Conservation (phyloP, 2,113 vertebrate species). For the Pelmatolapia mariae region DNA sequence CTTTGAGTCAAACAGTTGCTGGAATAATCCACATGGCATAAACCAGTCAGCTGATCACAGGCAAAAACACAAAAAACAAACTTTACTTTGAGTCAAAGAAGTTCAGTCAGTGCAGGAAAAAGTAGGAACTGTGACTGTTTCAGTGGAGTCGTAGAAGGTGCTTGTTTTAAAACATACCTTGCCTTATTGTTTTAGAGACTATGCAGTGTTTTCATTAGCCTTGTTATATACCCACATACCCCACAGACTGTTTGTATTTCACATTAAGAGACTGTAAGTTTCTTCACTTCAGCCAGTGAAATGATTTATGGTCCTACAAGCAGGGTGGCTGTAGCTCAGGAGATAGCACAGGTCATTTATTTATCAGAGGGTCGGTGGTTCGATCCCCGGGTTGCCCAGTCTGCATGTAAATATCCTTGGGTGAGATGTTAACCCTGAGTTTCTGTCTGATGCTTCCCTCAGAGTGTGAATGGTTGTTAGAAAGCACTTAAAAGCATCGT, state of each 20-base stretch:
- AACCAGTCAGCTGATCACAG: neutral
- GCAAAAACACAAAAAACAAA: neutral
- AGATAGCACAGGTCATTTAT: neutral
- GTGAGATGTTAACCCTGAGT: neutral
- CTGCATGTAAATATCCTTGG: neutral
- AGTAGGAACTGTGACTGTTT: neutral
- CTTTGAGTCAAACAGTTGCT: neutral
- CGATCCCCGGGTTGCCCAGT: rapidly evolving
- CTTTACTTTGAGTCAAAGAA: neutral
- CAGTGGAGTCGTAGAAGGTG: neutral
- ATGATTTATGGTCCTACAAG: neutral
- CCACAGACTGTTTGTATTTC: neutral
- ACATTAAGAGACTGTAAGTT: neutral
- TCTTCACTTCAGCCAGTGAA: neutral
- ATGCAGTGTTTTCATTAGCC: neutral
- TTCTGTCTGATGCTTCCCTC: neutral
- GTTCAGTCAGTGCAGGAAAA: neutral
- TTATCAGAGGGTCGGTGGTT: neutral
- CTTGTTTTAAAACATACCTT: neutral
- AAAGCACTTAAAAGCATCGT: neutral
- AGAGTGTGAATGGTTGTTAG: neutral
- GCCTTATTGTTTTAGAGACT: neutral
- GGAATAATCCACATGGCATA: neutral
- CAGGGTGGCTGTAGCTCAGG: neutral
- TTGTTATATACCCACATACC: neutral